These are phyloP conservation scores for Agonum fuliginosum DNA, from an alignment of 2,888 invertebrate species.

Conservation along the genomic window DNA sequence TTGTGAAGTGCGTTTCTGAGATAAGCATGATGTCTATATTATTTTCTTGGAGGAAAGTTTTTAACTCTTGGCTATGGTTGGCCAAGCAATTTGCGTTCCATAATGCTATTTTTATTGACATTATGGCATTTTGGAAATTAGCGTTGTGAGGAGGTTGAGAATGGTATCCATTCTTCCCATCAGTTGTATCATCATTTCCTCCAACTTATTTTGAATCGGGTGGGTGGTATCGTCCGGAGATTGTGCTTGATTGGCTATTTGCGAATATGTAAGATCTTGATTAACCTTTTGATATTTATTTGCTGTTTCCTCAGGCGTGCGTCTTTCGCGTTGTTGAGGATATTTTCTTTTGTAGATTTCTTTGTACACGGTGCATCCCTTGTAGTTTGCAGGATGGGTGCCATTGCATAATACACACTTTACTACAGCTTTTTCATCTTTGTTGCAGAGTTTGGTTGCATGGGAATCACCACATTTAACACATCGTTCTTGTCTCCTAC, in stretches of 20 bases:
- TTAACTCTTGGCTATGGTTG: slow-evolving; percentile 26
- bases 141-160: slow-evolving; percentile 12
- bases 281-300: not conserved
- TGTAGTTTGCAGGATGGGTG: slow-evolving; percentile 4
- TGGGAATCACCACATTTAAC: too few relatives aligned
- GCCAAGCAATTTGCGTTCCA: slow-evolving; percentile 53
- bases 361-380: slow-evolving; percentile 21
- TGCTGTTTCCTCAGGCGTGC: not conserved
- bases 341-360: not conserved
- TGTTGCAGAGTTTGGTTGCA: slow-evolving; percentile 51
- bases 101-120: slow-evolving; percentile 23
- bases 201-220: not conserved
- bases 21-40: slow-evolving; percentile 39
- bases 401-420: not conserved
- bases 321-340: not conserved
- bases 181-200: slow-evolving; percentile 4
- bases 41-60: not conserved
- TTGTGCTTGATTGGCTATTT: not conserved
- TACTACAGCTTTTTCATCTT: slow-evolving; percentile 4
- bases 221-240: not conserved
- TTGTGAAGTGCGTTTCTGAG: slow-evolving; percentile 34
- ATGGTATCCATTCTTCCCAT: slow-evolving; percentile 17
- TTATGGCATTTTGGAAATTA: not conserved
- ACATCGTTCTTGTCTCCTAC: too few relatives aligned
- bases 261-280: not conserved